Percentiles rank a stretch among this genome's conserved stretches.
Conservation (phyloP, 2,888 invertebrate species). For the Erannis defoliaria region DNA sequence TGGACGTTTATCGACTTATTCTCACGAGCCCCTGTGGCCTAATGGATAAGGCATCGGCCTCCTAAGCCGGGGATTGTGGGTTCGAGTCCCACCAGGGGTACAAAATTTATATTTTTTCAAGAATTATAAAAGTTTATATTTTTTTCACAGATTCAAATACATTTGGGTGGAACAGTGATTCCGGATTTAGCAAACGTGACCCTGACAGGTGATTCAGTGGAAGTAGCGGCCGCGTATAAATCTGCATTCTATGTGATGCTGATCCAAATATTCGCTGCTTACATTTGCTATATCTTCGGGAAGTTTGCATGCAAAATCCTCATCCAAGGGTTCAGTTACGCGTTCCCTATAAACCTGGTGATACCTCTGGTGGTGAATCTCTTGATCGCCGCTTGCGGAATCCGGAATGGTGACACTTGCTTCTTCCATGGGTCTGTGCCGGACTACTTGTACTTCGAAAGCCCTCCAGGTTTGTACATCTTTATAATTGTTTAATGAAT, state of each 20-base stretch:
- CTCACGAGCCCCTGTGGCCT: constrained; percentile 89
- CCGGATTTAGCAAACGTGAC: constrained; percentile 93
- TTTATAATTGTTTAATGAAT: not conserved
- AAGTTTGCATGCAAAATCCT: constrained; percentile 98
- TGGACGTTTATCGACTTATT: not conserved
- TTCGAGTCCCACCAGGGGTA: constrained; percentile 92
- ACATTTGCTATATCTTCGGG: constrained; percentile 96
- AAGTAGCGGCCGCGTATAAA: constrained; percentile 90
- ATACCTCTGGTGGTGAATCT: constrained; percentile 96
- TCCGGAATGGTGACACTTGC: constrained; percentile 94
- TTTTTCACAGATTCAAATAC: constrained; percentile 86
- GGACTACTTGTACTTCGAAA: constrained; percentile 96
- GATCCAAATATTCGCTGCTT: constrained; percentile 93
- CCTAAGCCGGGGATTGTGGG: constrained; percentile 93
- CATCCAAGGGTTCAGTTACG: constrained; percentile 98
- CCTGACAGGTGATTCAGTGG: constrained; percentile 91
- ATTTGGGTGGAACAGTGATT: constrained; percentile 86
- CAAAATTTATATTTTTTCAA: not conserved
- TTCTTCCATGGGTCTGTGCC: constrained; percentile 95
- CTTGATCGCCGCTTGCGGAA: constrained; percentile 95
- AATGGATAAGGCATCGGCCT: constrained; percentile 93
- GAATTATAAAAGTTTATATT: not conserved
- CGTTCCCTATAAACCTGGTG: constrained; percentile 97
- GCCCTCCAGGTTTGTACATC: constrained; percentile 88
- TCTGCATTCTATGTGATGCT: constrained; percentile 92